Base-by-base conservation (phyloP, 2,113 vertebrate genomes). In the Daubentonia madagascariensis region DNA sequence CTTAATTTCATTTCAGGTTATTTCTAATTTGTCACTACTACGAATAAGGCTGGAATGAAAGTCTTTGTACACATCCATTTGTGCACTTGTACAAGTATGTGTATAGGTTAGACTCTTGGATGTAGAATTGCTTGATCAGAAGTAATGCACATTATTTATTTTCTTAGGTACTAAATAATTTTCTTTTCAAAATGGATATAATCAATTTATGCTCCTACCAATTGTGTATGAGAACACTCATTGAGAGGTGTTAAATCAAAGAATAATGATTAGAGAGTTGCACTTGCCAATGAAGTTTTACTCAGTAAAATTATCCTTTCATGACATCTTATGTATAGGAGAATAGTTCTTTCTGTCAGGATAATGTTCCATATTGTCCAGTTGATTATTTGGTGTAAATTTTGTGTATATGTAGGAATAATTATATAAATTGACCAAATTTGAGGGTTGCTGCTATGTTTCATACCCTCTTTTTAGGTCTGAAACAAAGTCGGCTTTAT, bases 171-270 rank as follows among this genome's bases (percentile, higher is more conserved):
- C 79, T 85, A 85, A 88, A 45, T 79, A 59, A 59, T 95, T 73
- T 96, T 79, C 73, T 67, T 89, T 96, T 88, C 73, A 78, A 59
- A 92, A 65, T 94, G n/a, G 14, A 37, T 86, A 37, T 89, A 78
- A 84, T 23, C 52, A 50, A 6, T 67, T 93, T 72, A 59, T 52
- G 85, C 4, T 73, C 23, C 61, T 59, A 48, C n/a, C 52, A 61
- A 8, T 14, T 13, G 6, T 67, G 1, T 85, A 45, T 59, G 20
- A 81, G 17, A 63, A 54, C 50, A 68, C 16, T 50, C 23, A 48
- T 5, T 50, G 25, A 30, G 85, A n/a, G 7, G 22, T 84, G 25
- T 73, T 54, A 57, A 91, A 61, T 86, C 63, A 54, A n/a, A 80
- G 54, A 43, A 0, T 40, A 61, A 40, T 85, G 28, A n/a, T 73